phyloP scores from a whole-genome alignment of 2,113 vertebrate genomes.

The Rhegmatorhina hoffmannsi region DNA sequence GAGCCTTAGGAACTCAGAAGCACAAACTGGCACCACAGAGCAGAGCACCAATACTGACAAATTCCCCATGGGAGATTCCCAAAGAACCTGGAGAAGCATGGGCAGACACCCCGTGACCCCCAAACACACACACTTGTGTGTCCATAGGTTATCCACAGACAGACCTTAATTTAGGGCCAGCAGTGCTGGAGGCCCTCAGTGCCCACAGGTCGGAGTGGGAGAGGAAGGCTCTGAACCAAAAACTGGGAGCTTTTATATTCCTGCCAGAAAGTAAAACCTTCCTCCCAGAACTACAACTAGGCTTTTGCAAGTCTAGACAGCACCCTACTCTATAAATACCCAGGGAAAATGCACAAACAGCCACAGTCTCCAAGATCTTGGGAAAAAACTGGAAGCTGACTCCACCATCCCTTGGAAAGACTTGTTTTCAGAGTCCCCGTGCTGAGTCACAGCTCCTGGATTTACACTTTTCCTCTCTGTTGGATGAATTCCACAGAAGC shows the following conservation, averaged over 20 bases:
- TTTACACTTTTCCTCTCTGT: background rate
- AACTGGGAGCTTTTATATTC: background rate
- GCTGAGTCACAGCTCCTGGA: background rate
- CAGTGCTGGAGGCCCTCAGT: background rate
- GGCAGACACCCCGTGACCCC: too few species aligned
- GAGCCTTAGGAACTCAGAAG: background rate
- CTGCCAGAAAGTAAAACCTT: background rate
- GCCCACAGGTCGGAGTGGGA: background rate
- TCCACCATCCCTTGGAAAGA: background rate
- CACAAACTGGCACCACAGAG: background rate
- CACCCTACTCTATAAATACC: background rate
- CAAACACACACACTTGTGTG: rapidly evolving
- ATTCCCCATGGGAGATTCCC: background rate
- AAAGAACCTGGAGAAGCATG: background rate
- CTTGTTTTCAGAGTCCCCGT: background rate
- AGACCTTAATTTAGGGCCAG: background rate
- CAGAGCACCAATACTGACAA: background rate
- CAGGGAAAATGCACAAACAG: background rate
- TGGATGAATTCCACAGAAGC: background rate
- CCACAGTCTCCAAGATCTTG: background rate
- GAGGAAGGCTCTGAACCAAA: background rate
- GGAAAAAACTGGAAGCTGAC: background rate
- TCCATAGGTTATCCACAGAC: rapidly evolving
- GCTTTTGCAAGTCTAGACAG: background rate
- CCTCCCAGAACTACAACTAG: background rate